Evolutionary conservation across 2,888 invertebrate species (phyloP), one percentile per base, ranked within the genome.

Genomic region (Reticulitermes lucifugus): DNA sequence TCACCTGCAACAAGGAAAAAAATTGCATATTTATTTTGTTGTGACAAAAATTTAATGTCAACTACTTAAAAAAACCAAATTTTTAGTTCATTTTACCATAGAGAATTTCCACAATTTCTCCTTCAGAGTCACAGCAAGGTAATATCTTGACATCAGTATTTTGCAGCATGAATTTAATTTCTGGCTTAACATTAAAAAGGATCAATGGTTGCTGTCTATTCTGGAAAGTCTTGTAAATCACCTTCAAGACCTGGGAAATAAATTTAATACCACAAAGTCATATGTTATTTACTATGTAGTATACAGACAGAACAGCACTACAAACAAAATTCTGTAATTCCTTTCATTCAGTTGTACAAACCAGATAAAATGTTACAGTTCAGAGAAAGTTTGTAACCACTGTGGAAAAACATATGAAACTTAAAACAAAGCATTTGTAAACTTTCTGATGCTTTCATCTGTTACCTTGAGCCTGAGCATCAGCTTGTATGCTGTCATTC

Each of bases 121-220:
- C 85, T 71, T 87, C 85, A 46, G 83, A 65, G 41, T 60, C 86
- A 79, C 86, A 86, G 35, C 84, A 84, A 21, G 83, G 83, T 35
- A 85, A 43, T 12, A 79, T 51, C 21, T 83, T 83, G 0, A 85
- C 75, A 41, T 85, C 75, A 59, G 79, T 51, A 43, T 77, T 85
- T 41, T 70, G 25, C 12, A 87, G 77, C 12, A 85, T 82, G 4
- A 71, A 35, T 22, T 85, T 5, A 46, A 86, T 79, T n/a, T 83
- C 84, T 21, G 85, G 83, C 29, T 89, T 91, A 21, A 92, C 89
- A 87, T 92, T 91, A 14, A 91, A 85, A 55, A 95, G 89, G 73
- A 93, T 89, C 71, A 96, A 89, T 88, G 91, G 90, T 85, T 93
- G 92, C 7, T 90, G 89, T n/a, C 90, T 90, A 41, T 90, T 90